These are phyloP conservation scores for Heliocidaris erythrogramma DNA, from an alignment of 35 echinoderm and acorn worm genomes.

Conservation along the genomic window DNA sequence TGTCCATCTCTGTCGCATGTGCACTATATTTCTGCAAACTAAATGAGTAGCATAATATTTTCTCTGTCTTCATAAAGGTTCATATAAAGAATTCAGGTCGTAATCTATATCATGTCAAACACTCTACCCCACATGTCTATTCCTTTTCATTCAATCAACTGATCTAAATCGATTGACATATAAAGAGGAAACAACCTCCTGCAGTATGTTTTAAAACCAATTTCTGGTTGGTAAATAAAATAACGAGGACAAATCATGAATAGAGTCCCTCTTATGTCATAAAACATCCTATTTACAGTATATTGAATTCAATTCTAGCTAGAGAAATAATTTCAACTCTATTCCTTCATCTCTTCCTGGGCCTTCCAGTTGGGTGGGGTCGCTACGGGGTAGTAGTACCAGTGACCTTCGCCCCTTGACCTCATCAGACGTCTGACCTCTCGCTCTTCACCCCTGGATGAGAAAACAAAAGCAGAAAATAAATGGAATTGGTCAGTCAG, in stretches of 20 bases:
- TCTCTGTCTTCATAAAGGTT: too few species aligned
- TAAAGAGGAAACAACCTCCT: not conserved
- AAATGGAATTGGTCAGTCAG: too few species aligned
- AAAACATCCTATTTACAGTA: slow-evolving; percentile 6
- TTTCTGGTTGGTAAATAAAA: not conserved
- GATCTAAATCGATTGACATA: too few species aligned
- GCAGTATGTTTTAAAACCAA: not conserved
- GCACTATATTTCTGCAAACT: too few species aligned
- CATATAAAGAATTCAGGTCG: too few species aligned
- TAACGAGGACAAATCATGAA: not conserved
- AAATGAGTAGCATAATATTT: too few species aligned
- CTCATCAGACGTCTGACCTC: slow-evolving; percentile 67
- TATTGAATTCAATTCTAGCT: not conserved
- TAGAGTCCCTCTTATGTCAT: not conserved
- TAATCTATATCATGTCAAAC: too few species aligned
- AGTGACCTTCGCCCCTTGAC: slow-evolving; percentile 74
- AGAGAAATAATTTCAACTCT: not conserved
- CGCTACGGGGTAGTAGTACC: slow-evolving; percentile 68
- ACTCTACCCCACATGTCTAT: not conserved
- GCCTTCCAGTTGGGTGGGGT: slow-evolving; percentile 56
- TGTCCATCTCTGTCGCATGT: too few species aligned
- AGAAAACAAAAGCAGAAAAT: slow-evolving; percentile 1
- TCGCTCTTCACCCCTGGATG: slow-evolving; percentile 64
- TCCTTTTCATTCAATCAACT: not conserved
- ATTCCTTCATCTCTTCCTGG: slow-evolving; percentile 57